Evolutionary conservation across 1,140 invertebrate genomes (phyloP), one percentile per base, ranked within the genome.

Genomic region (Aethina tumida): DNA sequence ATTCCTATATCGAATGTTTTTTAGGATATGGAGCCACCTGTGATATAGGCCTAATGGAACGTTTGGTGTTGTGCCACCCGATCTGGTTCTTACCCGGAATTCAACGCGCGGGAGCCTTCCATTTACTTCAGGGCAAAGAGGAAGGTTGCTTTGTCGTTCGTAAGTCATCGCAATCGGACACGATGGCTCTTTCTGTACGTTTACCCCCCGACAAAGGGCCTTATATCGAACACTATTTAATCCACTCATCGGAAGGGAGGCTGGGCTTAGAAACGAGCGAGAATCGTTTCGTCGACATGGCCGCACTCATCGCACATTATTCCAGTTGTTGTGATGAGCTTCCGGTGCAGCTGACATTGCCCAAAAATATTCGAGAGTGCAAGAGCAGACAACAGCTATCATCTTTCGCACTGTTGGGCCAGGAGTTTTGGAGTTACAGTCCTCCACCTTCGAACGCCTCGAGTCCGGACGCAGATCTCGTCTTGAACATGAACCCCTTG

Each of bases 81-180:
- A 88, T 97, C 47, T 96, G 93, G 93, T 95, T 91, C 63, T 71
- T 96, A 20, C 84, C 90, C 1, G 85, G 87, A n/a, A 86, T 95
- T 13, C 88, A 93, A 55, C 72, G 92, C 32, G 84, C 85, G 33
- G 90, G 88, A 1, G 89, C 89, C 18, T 87, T 92, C 40, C 90
- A 95, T 66, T 71, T 95, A 38, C 75, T 96, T 7, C 88, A 94
- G 64, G 85, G 88, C 52, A 89, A 92, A 61, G 86, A 91, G 56
- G 82, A 89, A 63, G 90, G 71, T 86, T 93, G 67, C 57, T 96
- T 96, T 57, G 88, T 96, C 5, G 90, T 96, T 5, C 75, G 93
- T 14, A 85, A 92, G 55, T 95, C 91, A 6, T 95, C 88, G 57
- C 88, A 92, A 57, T 75, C 79, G 4, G 79, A 87, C 49, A 93